A percentile compares a stretch with the other conserved stretches of the same genome.
Evolutionary conservation across 2,888 invertebrate species (phyloP).

Genomic region (Petrophora chlorosata): DNA sequence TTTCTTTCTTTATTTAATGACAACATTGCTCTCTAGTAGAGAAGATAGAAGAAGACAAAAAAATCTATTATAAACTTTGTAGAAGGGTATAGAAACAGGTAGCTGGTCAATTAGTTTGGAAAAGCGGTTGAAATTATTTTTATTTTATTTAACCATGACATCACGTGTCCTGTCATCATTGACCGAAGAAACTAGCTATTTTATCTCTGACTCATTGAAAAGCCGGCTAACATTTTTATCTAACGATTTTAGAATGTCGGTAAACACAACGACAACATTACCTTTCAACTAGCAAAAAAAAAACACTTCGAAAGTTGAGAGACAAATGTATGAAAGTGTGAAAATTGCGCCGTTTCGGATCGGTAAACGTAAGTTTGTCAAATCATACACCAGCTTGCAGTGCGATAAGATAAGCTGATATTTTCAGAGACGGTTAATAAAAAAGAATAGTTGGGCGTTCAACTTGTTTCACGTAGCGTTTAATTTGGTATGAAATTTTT

Average conservation of each 20-base stretch:
- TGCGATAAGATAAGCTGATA: constrained; percentile 50
- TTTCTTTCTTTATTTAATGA: too few relatives aligned
- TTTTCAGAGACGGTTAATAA: constrained; percentile 48
- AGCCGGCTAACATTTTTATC: constrained; percentile 22
- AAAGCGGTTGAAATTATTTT: too few relatives aligned
- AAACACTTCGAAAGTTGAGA: not conserved
- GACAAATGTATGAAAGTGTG: constrained; percentile 1
- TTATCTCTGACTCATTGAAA: constrained; percentile 40
- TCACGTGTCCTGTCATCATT: constrained; percentile 30
- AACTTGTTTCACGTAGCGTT: constrained; percentile 28
- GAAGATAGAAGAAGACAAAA: too few relatives aligned
- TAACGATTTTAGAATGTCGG: constrained; percentile 16
- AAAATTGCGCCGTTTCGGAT: not conserved
- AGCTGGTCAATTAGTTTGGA: too few relatives aligned
- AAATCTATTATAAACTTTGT: too few relatives aligned
- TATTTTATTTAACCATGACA: too few relatives aligned
- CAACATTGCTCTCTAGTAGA: too few relatives aligned
- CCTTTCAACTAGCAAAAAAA: constrained; percentile 3
- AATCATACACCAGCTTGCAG: constrained; percentile 19
- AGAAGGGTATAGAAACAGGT: too few relatives aligned
- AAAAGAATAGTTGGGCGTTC: constrained; percentile 47
- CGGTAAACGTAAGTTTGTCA: constrained; percentile 25
- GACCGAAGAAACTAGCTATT: constrained; percentile 33
- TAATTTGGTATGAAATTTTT: constrained; percentile 12
- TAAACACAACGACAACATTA: constrained; percentile 9